Conservation (phyloP, 1,140 invertebrate species). For the silkworm (Bombyx mori) region ASM3026992v2 NC_085113.1:6298501-6299000, state of each 20-base stretch:
- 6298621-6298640: no score
- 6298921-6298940: constrained; percentile 61
- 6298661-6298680: no score
- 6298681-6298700: no score
- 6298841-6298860: constrained; percentile 16
- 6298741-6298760: no score
- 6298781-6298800: constrained; percentile 58
- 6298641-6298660: no score
- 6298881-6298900: not conserved
- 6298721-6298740: no score
- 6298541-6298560: no score
- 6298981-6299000: constrained; percentile 64
- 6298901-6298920: constrained; percentile 12
- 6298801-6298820: constrained; percentile 51
- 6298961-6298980: constrained; percentile 65
- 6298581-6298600: no score
- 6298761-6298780: constrained; percentile 47
- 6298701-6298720: not conserved
- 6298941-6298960: constrained; percentile 67
- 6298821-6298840: constrained; percentile 18
- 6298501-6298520: no score
- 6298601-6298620: no score
- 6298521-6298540: no score
- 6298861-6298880: constrained; percentile 14
- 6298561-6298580: no score